phyloP scores from a whole-genome alignment of 2,113 vertebrate genomes.

The Emydura subglobosa region DNA sequence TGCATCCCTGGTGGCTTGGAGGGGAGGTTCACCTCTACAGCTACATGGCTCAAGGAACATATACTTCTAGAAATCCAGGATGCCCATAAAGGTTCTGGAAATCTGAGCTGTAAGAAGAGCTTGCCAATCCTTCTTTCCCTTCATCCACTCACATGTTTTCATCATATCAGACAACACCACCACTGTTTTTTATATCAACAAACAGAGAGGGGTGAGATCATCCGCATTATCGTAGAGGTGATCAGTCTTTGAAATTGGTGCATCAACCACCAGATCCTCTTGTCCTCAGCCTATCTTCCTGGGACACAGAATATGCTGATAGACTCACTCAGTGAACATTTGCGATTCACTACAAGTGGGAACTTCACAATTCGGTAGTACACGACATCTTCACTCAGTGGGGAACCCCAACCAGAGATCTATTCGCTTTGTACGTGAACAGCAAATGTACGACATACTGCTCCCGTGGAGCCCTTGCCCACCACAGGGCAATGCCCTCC shows the following conservation, averaged over 20 bases:
- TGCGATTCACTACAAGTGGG: neutral
- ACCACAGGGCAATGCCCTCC: no score
- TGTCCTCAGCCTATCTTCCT: neutral
- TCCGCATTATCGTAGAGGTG: neutral
- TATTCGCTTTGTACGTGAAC: no score
- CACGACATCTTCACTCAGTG: no score
- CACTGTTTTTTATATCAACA: neutral
- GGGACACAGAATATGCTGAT: neutral
- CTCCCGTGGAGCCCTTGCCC: no score
- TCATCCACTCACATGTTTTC: neutral
- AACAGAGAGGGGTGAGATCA: neutral
- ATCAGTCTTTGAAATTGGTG: neutral
- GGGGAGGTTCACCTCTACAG: no score
- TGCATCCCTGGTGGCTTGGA: no score
- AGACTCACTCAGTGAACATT: neutral
- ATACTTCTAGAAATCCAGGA: no score
- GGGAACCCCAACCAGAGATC: no score
- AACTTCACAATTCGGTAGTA: neutral
- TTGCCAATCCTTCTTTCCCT: neutral
- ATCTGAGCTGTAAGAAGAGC: no score
- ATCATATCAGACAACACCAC: neutral
- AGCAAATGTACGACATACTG: no score
- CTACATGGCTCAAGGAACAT: no score
- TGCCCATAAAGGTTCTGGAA: no score
- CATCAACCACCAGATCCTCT: neutral